A percentile compares a stretch with the other conserved stretches of the same genome.
Evolutionary conservation across 2,113 vertebrate genomes (phyloP).

Genomic region (Stercorarius parasiticus): DNA sequence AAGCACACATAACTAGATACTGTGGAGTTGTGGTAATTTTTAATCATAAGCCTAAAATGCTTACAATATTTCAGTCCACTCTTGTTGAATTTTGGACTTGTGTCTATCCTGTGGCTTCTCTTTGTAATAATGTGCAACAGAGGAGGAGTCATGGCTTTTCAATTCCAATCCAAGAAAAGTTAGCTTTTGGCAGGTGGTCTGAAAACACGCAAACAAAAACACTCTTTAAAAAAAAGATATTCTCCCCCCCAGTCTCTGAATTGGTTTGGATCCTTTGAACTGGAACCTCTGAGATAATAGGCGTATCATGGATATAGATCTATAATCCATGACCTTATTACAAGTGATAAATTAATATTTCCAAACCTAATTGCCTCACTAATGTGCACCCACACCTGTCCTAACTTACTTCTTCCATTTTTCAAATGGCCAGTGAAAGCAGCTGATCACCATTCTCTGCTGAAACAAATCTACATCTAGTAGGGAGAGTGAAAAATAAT

Average conservation of each 20-base stretch:
- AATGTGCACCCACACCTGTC: constrained; percentile 71
- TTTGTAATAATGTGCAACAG: not conserved
- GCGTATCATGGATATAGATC: constrained; percentile 51
- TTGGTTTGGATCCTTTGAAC: constrained; percentile 16
- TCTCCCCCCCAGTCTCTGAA: not conserved
- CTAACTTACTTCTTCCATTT: constrained; percentile 49
- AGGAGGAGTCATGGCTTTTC: not conserved
- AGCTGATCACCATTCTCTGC: constrained; percentile 14
- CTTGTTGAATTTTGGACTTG: not conserved
- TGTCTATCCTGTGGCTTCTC: not conserved
- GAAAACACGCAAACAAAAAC: not conserved
- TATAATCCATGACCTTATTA: constrained; percentile 63
- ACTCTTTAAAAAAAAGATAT: not conserved
- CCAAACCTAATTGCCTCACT: constrained; percentile 69
- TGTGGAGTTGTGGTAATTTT: not conserved
- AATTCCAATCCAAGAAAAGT: not conserved
- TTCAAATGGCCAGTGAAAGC: constrained; percentile 48
- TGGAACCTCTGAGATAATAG: constrained; percentile 50
- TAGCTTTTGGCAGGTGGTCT: not conserved
- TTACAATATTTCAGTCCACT: not conserved
- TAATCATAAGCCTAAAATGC: not conserved
- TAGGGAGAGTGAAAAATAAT: not conserved
- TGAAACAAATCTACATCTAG: not conserved
- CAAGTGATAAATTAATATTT: constrained; percentile 70
- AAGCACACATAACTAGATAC: not conserved